A percentile compares a stretch with the other conserved stretches of the same genome.
phyloP scores from a whole-genome alignment of 2,797 vertebrate genomes.

The Kryptolebias ocellatus region DNA sequence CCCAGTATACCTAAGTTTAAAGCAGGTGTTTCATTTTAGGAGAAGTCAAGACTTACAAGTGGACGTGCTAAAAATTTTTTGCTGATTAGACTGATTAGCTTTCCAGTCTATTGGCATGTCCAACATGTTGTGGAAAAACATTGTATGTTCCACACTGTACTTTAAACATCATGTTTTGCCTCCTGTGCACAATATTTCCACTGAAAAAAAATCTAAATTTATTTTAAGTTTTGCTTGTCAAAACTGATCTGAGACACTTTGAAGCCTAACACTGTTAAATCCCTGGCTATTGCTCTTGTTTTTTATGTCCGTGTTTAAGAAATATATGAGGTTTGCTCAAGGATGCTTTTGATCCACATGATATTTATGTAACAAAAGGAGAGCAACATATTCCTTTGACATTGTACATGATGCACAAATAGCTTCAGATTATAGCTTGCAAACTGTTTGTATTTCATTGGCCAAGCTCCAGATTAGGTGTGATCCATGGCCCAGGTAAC shows the following conservation, averaged over 20 bases:
- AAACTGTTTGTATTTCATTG: background rate
- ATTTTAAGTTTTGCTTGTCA: no score
- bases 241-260: no score
- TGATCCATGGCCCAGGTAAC: background rate
- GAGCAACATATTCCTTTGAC: background rate
- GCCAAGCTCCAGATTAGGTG: constrained; percentile 22
- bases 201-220: no score
- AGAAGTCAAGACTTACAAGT: no score
- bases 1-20: no score
- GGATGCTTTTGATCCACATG: background rate
- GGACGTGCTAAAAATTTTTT: no score
- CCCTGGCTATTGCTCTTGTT: no score
- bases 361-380: background rate
- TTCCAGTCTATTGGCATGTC: background rate
- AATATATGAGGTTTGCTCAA: background rate
- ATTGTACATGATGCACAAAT: background rate
- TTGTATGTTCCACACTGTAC: background rate
- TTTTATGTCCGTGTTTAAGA: background rate
- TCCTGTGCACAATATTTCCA: background rate
- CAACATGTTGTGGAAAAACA: background rate
- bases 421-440: background rate
- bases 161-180: background rate
- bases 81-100: no score
- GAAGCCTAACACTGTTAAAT: no score
- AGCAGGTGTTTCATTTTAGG: no score